phyloP scores from a whole-genome alignment of 2,888 invertebrate species.

The Neoaliturus tenellus region DNA sequence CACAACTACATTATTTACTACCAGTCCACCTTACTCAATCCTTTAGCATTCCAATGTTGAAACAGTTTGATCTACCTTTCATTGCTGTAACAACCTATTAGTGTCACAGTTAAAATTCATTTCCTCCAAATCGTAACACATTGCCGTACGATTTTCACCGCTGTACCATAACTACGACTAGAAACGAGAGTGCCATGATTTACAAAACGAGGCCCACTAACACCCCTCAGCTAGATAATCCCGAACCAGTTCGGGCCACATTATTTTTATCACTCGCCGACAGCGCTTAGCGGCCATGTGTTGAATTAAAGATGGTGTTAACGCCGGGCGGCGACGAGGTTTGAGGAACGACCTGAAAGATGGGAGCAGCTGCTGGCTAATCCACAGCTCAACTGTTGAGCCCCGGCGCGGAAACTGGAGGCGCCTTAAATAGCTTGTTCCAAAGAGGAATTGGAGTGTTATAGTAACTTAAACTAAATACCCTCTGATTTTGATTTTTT shows the following conservation, averaged over 20 bases:
- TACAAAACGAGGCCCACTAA: background rate
- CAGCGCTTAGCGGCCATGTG: conserved; percentile 13
- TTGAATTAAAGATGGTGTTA: conserved; percentile 33
- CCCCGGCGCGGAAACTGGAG: background rate
- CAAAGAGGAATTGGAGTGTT: too few species aligned
- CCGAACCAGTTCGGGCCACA: conserved; percentile 15
- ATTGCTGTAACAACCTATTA: too few species aligned
- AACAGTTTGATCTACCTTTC: too few species aligned
- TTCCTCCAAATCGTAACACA: background rate
- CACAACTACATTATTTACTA: too few species aligned
- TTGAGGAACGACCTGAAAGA: conserved; percentile 30
- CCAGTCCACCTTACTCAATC: too few species aligned
- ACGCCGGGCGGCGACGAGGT: conserved; percentile 3
- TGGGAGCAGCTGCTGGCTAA: conserved; percentile 24
- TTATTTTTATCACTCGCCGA: conserved; percentile 28
- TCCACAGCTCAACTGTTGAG: background rate
- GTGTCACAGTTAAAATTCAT: background rate
- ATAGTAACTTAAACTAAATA: too few species aligned
- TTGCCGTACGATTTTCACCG: background rate
- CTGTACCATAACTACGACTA: background rate
- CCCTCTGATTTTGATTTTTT: too few species aligned
- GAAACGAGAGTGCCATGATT: background rate
- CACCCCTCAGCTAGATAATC: background rate
- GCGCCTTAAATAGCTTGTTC: background rate
- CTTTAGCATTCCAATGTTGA: too few species aligned